Base-by-base conservation (phyloP, 2,797 vertebrate genomes). In the Dermochelys coriacea region DNA sequence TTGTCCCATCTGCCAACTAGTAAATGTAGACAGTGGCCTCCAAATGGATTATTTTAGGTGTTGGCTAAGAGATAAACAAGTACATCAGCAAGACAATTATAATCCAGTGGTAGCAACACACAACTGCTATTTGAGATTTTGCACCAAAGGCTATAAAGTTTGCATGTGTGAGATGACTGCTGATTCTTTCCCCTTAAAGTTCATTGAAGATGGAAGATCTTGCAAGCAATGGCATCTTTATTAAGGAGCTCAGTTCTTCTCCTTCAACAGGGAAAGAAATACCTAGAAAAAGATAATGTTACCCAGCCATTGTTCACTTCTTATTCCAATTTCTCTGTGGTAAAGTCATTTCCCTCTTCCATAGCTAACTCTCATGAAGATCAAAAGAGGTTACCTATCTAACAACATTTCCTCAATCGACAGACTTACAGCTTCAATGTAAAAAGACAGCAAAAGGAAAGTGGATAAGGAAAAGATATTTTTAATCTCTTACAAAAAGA, bases 51-150 rank as follows among this genome's bases (percentile, higher is more conserved):
- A 0, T 84, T 89, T 93, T 71, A 82, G 86, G 37, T 45, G 23
- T 61, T 89, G 82, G 45, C 57, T 86, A 93, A 91, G 54, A 88
- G 52, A 88, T 54, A 47, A 90, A 85, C 55, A 91, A 84, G 7
- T 3, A 55, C 78, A 61, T 78, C 77, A 93, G 27, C 51, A 83
- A 34, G 29, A 80, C 61, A 84, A 57, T 34, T 31, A 64, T 27
- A n/a, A 91, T 79, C 81, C 86, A 80, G 74, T 51, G 82, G 34
- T 75, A 55, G n/a, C 34, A 75, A 4, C 31, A 64, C 11, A 91
- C 34, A 68, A 71, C 77, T 55, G 82, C 12, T 85, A 2, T 84
- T 83, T 78, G 37, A n/a, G 51, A n/a, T 74, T 80, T 80, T 19
- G 27, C 9, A 21, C n/a, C 64, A 68, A 68, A 37, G n/a, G n/a